Percentiles rank a stretch among this genome's conserved stretches.
Conservation (phyloP, 1,140 invertebrate species). For the Cotesia glomerata region DNA sequence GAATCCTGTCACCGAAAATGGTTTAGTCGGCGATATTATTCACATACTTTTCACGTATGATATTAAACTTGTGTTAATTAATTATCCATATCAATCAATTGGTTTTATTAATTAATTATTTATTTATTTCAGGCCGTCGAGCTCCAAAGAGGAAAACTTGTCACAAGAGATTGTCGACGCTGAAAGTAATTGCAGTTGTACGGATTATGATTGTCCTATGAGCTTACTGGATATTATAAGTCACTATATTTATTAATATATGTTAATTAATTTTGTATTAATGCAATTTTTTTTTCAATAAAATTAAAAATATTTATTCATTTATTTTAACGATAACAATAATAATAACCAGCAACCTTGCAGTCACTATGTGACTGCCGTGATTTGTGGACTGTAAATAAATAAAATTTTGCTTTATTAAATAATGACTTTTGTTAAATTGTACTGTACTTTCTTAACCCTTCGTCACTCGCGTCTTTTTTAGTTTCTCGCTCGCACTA, state of each 20-base stretch:
- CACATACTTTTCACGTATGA: conserved; percentile 60
- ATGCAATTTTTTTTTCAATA: not conserved
- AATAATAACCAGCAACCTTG: not conserved
- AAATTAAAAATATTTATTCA: not conserved
- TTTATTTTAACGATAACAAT: no score
- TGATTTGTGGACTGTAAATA: no score
- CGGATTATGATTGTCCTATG: conserved; percentile 52
- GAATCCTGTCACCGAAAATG: conserved; percentile 51
- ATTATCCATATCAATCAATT: not conserved
- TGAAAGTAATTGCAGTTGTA: conserved; percentile 55
- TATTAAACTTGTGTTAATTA: conserved; percentile 28
- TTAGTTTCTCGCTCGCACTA: no score
- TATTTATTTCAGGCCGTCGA: conserved; percentile 57
- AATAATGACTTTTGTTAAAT: no score
- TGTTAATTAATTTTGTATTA: not conserved
- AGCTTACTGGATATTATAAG: conserved; percentile 57
- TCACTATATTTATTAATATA: conserved; percentile 17
- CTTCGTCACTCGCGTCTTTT: no score
- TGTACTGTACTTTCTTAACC: no score
- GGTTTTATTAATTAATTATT: not conserved
- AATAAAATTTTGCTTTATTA: no score
- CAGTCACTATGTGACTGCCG: no score
- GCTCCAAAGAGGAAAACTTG: conserved; percentile 53
- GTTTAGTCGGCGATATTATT: conserved; percentile 58
- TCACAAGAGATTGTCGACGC: conserved; percentile 52